Conservation (phyloP, 2,113 vertebrate genomes). For the Leptocoma aspasia region DNA sequence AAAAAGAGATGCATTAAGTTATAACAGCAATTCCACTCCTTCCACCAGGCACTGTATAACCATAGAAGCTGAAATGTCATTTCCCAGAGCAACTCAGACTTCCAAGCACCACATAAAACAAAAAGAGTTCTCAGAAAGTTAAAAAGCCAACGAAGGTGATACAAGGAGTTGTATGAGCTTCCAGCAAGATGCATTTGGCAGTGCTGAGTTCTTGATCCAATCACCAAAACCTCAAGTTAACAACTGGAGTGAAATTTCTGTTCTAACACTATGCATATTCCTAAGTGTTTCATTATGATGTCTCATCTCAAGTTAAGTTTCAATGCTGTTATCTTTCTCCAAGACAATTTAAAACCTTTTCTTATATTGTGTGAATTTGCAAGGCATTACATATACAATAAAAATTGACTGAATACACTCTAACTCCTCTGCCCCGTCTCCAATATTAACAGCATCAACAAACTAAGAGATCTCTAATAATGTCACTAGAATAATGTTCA, state of each 20-base stretch:
- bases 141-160: neutral
- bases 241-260: neutral
- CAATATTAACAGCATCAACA: neutral
- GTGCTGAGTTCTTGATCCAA: neutral
- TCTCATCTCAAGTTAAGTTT: neutral
- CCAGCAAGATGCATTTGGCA: neutral
- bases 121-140: neutral
- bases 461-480: neutral
- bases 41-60: neutral
- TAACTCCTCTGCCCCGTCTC: neutral
- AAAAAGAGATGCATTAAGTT: neutral
- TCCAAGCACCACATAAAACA: neutral
- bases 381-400: neutral
- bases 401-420: neutral
- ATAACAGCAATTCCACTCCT: neutral
- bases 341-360: neutral
- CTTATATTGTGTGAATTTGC: neutral
- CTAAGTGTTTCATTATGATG: neutral
- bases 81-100: neutral
- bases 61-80: rapidly evolving
- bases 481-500: neutral
- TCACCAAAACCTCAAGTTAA: neutral
- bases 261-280: neutral
- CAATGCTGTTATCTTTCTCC: neutral
- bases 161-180: neutral